Conservation (phyloP, 2,113 vertebrate species). For the Trogon surrucura region DNA sequence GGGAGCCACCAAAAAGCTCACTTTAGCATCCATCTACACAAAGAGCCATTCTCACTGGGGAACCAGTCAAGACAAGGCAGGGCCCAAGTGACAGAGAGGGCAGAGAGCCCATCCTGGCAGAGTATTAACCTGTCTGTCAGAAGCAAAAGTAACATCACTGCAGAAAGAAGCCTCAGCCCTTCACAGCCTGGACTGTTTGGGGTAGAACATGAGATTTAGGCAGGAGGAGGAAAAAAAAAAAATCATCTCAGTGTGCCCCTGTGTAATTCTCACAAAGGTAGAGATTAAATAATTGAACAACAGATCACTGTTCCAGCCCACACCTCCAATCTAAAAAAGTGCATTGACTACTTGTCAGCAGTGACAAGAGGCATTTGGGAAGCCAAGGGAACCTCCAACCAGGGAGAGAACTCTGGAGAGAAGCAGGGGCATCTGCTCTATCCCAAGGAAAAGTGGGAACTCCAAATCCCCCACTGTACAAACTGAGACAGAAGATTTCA, state of each 20-base stretch:
- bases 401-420: fast-evolving
- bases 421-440: background rate
- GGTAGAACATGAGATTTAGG: background rate
- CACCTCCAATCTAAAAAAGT: background rate
- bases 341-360: background rate
- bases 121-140: background rate
- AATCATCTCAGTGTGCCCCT: background rate
- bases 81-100: background rate
- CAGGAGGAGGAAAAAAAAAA: fast-evolving
- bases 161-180: background rate
- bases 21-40: background rate
- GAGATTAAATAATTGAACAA: background rate
- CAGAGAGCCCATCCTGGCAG: background rate
- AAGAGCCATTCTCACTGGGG: background rate
- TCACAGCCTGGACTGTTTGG: background rate
- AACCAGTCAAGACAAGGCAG: background rate
- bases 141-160: background rate
- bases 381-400: background rate
- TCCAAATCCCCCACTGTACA: background rate
- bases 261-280: background rate
- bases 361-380: background rate
- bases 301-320: background rate
- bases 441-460: background rate
- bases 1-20: background rate
- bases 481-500: background rate